These are phyloP conservation scores for Oscheius sp. DNA, from an alignment of 2,888 invertebrate genomes.

Conservation along the genomic window DNA sequence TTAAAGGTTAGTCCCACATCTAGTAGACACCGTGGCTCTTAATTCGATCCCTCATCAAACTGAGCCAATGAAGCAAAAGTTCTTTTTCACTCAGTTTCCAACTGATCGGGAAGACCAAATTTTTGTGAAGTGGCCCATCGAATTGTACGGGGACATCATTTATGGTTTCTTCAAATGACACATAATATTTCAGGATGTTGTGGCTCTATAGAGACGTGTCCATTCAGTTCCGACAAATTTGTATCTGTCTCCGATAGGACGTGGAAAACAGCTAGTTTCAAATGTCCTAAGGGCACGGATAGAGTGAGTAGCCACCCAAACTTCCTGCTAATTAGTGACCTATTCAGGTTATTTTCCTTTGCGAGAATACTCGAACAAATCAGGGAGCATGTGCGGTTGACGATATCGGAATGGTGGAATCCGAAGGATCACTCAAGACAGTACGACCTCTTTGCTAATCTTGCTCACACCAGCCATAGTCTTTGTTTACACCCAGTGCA, in stretches of 20 bases:
- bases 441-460: conserved; percentile 59
- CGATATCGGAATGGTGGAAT: conserved; percentile 66
- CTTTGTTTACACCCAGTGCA: conserved; percentile 27
- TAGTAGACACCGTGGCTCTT: no score
- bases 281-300: conserved; percentile 66
- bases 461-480: conserved; percentile 30
- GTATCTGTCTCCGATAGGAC: conserved; percentile 67
- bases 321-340: neutral
- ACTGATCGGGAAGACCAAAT: no score
- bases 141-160: no score
- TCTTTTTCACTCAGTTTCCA: no score
- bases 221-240: conserved; percentile 68
- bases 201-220: conserved; percentile 53
- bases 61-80: no score
- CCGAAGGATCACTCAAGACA: conserved; percentile 47
- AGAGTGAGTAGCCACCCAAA: conserved; percentile 47
- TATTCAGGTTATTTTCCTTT: conserved; percentile 68
- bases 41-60: no score
- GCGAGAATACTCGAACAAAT: conserved; percentile 70
- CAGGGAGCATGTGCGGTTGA: conserved; percentile 70
- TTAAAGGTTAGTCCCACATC: conserved; percentile 64
- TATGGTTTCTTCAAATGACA: neutral
- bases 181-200: conserved; percentile 46
- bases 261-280: conserved; percentile 67
- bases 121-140: no score